phyloP scores from a whole-genome alignment of 1,140 invertebrate genomes.

The Drosophila cardini region DNA sequence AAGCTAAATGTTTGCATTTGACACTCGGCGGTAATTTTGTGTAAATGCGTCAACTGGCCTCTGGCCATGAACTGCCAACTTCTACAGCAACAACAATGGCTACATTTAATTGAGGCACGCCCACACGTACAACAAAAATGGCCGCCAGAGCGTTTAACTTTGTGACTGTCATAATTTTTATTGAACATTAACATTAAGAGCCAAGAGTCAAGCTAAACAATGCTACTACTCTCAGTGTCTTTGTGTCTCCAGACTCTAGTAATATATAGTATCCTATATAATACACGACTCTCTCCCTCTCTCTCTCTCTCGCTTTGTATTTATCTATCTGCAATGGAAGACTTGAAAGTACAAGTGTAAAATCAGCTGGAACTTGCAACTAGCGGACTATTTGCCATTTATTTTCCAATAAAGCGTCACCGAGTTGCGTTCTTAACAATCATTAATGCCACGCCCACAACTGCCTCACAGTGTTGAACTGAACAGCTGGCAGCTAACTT shows the following conservation, averaged over 20 bases:
- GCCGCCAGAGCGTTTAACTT: constrained; percentile 70
- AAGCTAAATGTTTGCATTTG: constrained; percentile 78
- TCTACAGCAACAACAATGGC: background rate
- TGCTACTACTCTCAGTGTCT: background rate
- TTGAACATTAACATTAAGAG: constrained; percentile 62
- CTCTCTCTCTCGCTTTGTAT: too few relatives aligned
- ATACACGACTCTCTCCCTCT: background rate
- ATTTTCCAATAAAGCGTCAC: constrained; percentile 78
- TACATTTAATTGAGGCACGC: constrained; percentile 45
- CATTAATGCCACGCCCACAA: constrained; percentile 37
- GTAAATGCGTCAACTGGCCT: constrained; percentile 77
- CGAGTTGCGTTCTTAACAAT: constrained; percentile 66
- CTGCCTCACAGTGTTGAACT: background rate
- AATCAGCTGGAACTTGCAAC: constrained; percentile 60
- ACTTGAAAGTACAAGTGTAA: constrained; percentile 61
- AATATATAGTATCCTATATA: background rate
- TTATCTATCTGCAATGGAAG: background rate
- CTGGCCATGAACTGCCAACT: constrained; percentile 42
- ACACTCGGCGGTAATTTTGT: constrained; percentile 81
- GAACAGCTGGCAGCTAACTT: constrained; percentile 30
- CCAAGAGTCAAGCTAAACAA: constrained; percentile 37
- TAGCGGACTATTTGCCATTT: constrained; percentile 76
- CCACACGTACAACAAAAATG: constrained; percentile 41
- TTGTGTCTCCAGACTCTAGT: background rate
- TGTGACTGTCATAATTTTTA: constrained; percentile 78